Evolutionary conservation across 1,140 invertebrate genomes (phyloP).

Genomic region (Mactra quadrangularis): DNA sequence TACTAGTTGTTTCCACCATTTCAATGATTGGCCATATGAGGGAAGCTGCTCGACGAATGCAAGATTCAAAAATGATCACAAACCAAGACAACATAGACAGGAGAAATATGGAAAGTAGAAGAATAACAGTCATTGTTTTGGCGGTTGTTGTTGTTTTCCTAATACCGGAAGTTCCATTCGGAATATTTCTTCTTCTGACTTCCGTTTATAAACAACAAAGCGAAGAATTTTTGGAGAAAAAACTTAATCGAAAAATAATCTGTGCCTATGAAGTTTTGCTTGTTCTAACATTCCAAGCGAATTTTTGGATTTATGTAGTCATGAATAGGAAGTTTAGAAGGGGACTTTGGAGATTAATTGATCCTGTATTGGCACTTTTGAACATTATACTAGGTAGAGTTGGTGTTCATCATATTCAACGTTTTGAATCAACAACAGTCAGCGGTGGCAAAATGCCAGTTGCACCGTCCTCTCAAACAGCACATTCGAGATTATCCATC

Average conservation of each 20-base stretch:
- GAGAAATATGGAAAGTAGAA: slow-evolving; percentile 15
- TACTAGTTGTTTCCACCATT: slow-evolving; percentile 9
- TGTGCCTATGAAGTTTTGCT: slow-evolving; percentile 44
- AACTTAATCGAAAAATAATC: slow-evolving; percentile 11
- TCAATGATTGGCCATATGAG: slow-evolving; percentile 21
- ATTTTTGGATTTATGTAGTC: slow-evolving; percentile 53
- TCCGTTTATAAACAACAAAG: neutral
- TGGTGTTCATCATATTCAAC: neutral
- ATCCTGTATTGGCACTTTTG: neutral
- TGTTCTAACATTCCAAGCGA: slow-evolving; percentile 50
- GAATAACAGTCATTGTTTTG: slow-evolving; percentile 44
- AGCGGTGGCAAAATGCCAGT: neutral
- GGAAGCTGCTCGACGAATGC: neutral
- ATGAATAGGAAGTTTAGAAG: slow-evolving; percentile 44
- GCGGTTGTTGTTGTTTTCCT: slow-evolving; percentile 48
- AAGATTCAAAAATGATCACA: slow-evolving; percentile 10
- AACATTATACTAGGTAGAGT: neutral
- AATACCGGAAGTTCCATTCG: slow-evolving; percentile 54
- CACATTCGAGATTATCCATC: neutral
- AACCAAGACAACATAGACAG: slow-evolving; percentile 18
- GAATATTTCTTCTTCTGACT: slow-evolving; percentile 18
- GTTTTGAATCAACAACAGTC: neutral
- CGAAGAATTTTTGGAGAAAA: neutral
- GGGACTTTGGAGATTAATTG: slow-evolving; percentile 9
- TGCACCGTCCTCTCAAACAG: neutral